Conservation (phyloP, 2,888 invertebrate species). For the Cheiracanthium punctorium region DNA sequence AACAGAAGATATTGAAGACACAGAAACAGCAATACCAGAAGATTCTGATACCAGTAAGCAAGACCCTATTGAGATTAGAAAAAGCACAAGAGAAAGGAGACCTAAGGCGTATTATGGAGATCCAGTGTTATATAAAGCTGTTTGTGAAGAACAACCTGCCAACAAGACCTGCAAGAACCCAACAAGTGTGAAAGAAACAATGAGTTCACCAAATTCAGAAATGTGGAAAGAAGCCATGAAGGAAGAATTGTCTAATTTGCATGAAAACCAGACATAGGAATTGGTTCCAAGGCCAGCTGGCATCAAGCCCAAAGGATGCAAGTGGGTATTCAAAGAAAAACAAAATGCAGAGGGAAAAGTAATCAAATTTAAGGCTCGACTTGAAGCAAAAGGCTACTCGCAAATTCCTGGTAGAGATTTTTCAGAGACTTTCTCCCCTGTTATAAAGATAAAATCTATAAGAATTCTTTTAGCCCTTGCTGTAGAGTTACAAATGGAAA, state of each 20-base stretch:
- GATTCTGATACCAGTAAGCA: neutral
- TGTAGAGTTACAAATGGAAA: neutral
- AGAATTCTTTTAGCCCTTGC: constrained; percentile 9
- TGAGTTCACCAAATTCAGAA: neutral
- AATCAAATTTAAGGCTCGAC: neutral
- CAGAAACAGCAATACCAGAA: neutral
- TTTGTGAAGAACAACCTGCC: neutral
- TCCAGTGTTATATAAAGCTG: neutral
- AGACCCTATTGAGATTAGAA: neutral
- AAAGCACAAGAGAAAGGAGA: neutral
- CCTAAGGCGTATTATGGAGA: neutral
- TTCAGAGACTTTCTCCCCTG: constrained; percentile 8
- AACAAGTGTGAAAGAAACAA: neutral
- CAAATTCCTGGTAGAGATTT: neutral
- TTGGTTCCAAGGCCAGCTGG: neutral
- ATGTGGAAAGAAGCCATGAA: constrained; percentile 6
- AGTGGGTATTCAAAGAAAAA: constrained; percentile 4
- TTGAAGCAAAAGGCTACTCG: neutral
- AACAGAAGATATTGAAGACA: neutral
- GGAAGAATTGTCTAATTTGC: neutral
- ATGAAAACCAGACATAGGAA: neutral
- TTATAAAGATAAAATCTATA: constrained; percentile 38
- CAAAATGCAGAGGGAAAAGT: neutral
- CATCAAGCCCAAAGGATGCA: constrained; percentile 9
- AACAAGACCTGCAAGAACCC: neutral